Percentiles rank a stretch among this genome's conserved stretches.
Evolutionary conservation across 1,140 invertebrate species (phyloP).

Genomic region (Heterodera schachtii): DNA sequence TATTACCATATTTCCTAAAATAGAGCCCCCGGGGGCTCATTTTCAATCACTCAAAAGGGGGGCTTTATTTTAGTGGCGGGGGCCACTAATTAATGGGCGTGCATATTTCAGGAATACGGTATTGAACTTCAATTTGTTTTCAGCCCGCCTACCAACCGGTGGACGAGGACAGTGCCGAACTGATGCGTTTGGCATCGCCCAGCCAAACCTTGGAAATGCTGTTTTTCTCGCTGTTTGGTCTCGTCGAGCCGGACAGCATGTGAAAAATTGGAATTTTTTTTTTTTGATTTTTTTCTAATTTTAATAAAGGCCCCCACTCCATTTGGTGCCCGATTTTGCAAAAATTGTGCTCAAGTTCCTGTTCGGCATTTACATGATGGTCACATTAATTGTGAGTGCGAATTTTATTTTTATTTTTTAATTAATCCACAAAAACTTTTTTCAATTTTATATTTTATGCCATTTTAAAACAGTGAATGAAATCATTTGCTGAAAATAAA

Average conservation of each 20-base stretch:
- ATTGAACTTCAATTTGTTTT: conserved; percentile 3
- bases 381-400: conserved; percentile 82
- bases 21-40: too few species aligned
- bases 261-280: neutral
- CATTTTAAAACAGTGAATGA: too few species aligned
- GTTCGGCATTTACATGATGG: conserved; percentile 94
- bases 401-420: too few species aligned
- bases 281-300: neutral
- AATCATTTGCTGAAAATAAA: too few species aligned
- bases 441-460: too few species aligned
- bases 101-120: too few species aligned
- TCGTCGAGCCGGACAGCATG: conserved; percentile 80
- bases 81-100: too few species aligned
- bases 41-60: too few species aligned
- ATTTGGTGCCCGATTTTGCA: conserved; percentile 70
- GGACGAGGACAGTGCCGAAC: conserved; percentile 59
- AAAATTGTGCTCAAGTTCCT: conserved; percentile 69
- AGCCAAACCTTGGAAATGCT: conserved; percentile 90
- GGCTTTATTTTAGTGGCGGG: too few species aligned
- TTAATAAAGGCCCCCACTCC: conserved; percentile 66
- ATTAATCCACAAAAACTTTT: too few species aligned
- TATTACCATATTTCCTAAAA: too few species aligned
- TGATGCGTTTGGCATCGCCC: conserved; percentile 69
- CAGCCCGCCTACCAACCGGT: conserved; percentile 59
- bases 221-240: conserved; percentile 95